Percentiles rank a stretch among this genome's conserved stretches.
Conservation (phyloP, 30 jellyfish, hydroid and myxozoan species). For the Cassiopea xamachana region DNA sequence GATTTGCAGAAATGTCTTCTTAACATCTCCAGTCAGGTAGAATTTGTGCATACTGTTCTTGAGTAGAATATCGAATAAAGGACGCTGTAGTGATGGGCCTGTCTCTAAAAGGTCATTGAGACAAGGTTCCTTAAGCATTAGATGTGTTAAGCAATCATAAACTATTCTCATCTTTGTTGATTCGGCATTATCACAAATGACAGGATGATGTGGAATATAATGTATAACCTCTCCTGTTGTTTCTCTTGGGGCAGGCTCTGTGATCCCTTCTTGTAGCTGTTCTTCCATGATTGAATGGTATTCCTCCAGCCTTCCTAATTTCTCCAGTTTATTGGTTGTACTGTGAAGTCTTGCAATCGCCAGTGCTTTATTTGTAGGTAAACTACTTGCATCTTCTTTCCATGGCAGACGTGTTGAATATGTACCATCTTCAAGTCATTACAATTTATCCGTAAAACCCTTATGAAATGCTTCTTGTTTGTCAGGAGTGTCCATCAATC, state of each 20-base stretch:
- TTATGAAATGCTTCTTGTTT: not conserved
- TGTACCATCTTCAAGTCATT: slow-evolving; percentile 7
- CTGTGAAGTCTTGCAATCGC: slow-evolving; percentile 17
- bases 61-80: slow-evolving; percentile 59
- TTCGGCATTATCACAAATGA: slow-evolving; percentile 33
- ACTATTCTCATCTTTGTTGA: slow-evolving; percentile 23
- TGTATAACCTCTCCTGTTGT: slow-evolving; percentile 33
- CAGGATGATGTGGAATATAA: slow-evolving; percentile 19
- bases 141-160: slow-evolving; percentile 26
- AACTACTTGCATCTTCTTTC: slow-evolving; percentile 18
- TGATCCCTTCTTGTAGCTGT: slow-evolving; percentile 24
- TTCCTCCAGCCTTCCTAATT: slow-evolving; percentile 6
- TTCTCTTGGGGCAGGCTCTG: slow-evolving; percentile 19
- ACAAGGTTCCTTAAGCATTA: slow-evolving; percentile 54
- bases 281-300: slow-evolving; percentile 12
- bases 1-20: slow-evolving; percentile 81
- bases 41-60: slow-evolving; percentile 68
- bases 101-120: slow-evolving; percentile 82
- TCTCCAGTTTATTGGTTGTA: not conserved
- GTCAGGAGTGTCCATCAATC: too few relatives aligned
- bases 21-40: slow-evolving; percentile 70
- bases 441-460: slow-evolving; percentile 10
- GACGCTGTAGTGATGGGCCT: slow-evolving; percentile 78
- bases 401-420: slow-evolving; percentile 18
- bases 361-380: slow-evolving; percentile 12